Evolutionary conservation across 2,113 vertebrate species (phyloP).

Genomic region (Sterrhoptilus dennistouni): DNA sequence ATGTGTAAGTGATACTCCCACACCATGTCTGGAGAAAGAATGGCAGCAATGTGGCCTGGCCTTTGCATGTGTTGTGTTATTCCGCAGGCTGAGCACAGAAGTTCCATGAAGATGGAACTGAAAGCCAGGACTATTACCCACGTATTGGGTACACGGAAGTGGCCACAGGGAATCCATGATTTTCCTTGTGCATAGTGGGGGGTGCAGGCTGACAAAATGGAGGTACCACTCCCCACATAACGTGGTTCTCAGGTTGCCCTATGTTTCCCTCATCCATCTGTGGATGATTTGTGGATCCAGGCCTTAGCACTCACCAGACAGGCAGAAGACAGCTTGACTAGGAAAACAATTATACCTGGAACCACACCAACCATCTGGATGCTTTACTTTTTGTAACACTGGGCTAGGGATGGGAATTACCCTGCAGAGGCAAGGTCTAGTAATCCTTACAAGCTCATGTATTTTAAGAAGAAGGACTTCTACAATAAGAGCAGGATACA

Average conservation of each 20-base stretch:
- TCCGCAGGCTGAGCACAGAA: neutral
- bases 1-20: neutral
- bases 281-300: neutral
- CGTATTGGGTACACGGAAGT: neutral
- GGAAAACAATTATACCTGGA: neutral
- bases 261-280: neutral
- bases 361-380: neutral
- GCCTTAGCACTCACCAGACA: no score
- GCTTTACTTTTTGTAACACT: neutral
- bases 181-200: neutral
- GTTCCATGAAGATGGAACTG: accelerated
- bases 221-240: no score
- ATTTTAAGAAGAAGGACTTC: neutral
- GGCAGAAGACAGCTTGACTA: neutral
- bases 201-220: neutral
- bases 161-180: accelerated
- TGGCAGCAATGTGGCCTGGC: neutral
- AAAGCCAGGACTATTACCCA: neutral
- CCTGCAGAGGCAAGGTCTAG: neutral
- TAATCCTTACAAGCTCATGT: neutral
- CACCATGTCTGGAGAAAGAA: accelerated
- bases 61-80: neutral
- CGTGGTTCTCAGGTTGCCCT: neutral
- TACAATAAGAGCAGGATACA: neutral
- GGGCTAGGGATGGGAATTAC: neutral